Percentiles rank a stretch among this genome's conserved stretches.
Evolutionary conservation across 1,140 invertebrate species (phyloP).

Genomic region (Magallana angulata): DNA sequence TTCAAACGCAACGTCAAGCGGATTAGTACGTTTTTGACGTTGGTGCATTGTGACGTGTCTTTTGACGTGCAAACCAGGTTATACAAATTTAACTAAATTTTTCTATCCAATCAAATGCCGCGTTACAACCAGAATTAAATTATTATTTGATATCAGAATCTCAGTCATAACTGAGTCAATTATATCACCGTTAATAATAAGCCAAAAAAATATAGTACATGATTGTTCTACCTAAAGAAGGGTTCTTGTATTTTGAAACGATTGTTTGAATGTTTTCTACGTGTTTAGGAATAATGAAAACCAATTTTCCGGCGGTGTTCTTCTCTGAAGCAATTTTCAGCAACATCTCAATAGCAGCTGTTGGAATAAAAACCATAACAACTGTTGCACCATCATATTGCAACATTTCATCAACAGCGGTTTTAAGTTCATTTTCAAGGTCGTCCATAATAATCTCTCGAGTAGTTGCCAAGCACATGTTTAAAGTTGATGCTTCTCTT

Average conservation of each 20-base stretch:
- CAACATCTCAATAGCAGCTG: background rate
- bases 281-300: constrained; percentile 38
- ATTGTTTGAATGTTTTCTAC: constrained; percentile 14
- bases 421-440: background rate
- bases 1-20: no score
- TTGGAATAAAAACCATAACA: constrained; percentile 23
- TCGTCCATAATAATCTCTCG: background rate
- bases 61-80: no score
- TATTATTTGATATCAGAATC: background rate
- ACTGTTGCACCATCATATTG: constrained; percentile 33
- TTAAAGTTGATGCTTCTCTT: background rate
- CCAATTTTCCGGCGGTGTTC: constrained; percentile 6
- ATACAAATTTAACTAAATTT: no score
- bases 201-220: background rate
- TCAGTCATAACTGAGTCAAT: background rate
- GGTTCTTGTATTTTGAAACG: constrained; percentile 8
- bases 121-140: no score
- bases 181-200: background rate
- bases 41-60: no score
- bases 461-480: constrained; percentile 1
- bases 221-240: background rate
- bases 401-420: constrained; percentile 24
- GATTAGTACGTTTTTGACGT: no score
- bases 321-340: constrained; percentile 1
- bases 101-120: no score